A percentile compares a stretch with the other conserved stretches of the same genome.
Conservation (phyloP, 2,113 vertebrate genomes). For the Paradoxurus hermaphroditus region DNA sequence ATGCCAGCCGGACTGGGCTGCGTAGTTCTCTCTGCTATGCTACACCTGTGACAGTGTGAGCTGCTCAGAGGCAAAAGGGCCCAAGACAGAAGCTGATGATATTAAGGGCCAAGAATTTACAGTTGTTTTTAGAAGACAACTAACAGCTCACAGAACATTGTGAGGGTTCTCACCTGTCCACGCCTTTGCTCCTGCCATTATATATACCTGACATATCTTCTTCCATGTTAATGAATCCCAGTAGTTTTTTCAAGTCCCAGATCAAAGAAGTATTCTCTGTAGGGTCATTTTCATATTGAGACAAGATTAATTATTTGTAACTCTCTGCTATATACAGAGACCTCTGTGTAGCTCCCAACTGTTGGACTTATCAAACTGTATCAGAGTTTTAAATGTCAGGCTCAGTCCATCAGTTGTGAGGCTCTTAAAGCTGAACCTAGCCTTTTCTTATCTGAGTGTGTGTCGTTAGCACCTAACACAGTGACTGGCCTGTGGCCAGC, state of each 20-base stretch:
- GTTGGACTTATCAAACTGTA: not conserved
- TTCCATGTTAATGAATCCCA: not conserved
- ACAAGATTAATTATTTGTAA: constrained; percentile 7
- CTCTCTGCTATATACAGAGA: not conserved
- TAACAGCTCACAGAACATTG: not conserved
- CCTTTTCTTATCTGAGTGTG: not conserved
- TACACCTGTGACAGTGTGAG: not conserved
- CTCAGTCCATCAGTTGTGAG: not conserved
- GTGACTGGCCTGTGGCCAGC: not conserved
- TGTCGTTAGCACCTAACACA: not conserved
- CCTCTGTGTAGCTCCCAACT: not conserved
- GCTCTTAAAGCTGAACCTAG: not conserved
- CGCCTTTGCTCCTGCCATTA: not conserved
- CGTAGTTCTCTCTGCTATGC: not conserved
- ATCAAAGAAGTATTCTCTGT: not conserved
- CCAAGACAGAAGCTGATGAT: not conserved
- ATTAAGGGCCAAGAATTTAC: not conserved
- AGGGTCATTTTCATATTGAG: not conserved
- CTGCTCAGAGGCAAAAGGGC: not conserved
- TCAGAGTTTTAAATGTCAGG: constrained; percentile 15
- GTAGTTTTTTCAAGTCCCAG: not conserved
- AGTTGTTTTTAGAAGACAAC: not conserved
- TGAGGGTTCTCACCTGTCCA: not conserved
- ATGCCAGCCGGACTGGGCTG: not conserved
- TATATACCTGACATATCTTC: not conserved